Conservation (phyloP, 2,888 invertebrate genomes). For the Nomada goodeniana region DNA sequence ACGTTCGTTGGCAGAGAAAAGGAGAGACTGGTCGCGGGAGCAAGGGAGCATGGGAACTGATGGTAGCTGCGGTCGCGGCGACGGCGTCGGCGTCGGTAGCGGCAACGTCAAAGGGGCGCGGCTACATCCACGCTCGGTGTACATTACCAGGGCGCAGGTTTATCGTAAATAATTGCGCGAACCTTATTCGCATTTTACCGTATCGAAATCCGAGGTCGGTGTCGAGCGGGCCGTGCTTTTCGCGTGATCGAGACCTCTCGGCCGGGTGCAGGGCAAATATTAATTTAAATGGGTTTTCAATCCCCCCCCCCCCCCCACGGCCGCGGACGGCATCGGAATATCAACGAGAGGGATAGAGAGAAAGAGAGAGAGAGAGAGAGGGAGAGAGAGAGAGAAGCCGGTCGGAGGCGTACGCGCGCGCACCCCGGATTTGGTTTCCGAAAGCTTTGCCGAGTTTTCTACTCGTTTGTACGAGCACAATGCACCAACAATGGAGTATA, state of each 20-base stretch:
- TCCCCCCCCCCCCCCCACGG: conserved; percentile 2
- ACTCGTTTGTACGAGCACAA: conserved; percentile 43
- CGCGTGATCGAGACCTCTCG: conserved; percentile 26
- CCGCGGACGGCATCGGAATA: conserved; percentile 24
- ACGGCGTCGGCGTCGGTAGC: background rate
- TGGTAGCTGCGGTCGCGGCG: conserved; percentile 22
- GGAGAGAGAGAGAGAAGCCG: background rate
- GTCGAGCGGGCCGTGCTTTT: conserved; percentile 13
- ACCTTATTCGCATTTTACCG: conserved; percentile 77
- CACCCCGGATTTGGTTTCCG: conserved; percentile 10
- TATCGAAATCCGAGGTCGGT: conserved; percentile 60
- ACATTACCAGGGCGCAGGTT: conserved; percentile 71
- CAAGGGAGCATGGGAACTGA: conserved; percentile 5
- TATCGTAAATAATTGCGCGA: conserved; percentile 82
- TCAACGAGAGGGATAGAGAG: conserved; percentile 14
- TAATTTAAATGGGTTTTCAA: conserved; percentile 80
- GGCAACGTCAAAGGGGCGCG: conserved; percentile 19
- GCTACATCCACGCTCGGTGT: conserved; percentile 48
- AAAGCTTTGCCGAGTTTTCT: conserved; percentile 40
- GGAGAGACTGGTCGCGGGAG: background rate
- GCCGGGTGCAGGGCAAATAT: conserved; percentile 78
- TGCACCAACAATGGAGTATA: conserved; percentile 58
- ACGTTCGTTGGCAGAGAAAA: conserved; percentile 23
- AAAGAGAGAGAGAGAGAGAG: too few relatives aligned
- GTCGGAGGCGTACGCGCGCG: background rate